Evolutionary conservation across 2,797 vertebrate genomes (phyloP).

Genomic region (Dendrocincla fuliginosa): DNA sequence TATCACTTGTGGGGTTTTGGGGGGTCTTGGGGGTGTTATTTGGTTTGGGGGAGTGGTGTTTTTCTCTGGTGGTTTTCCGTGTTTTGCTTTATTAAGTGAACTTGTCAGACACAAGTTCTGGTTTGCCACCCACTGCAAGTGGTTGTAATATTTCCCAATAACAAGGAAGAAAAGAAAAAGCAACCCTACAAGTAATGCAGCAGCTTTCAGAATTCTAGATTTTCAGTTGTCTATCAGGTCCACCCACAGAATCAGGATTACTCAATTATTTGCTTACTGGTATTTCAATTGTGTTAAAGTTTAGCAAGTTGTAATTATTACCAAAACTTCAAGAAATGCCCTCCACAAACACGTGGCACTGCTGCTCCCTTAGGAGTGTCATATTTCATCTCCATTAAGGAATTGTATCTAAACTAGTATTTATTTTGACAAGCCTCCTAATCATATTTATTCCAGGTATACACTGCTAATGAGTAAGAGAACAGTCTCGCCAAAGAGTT

Average conservation of each 20-base stretch:
- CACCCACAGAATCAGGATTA: slow-evolving; percentile 21
- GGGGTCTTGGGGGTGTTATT: not conserved
- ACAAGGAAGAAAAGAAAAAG: not conserved
- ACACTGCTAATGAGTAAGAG: not conserved
- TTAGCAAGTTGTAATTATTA: not conserved
- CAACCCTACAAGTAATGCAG: not conserved
- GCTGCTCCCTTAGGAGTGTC: not conserved
- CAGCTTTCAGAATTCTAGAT: not conserved
- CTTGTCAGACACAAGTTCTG: not conserved
- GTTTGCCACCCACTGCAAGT: slow-evolving; percentile 3
- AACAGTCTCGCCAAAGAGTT: not conserved
- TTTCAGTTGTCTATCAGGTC: slow-evolving; percentile 4
- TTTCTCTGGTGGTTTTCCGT: not conserved
- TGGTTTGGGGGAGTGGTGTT: not conserved
- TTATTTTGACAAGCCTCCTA: not conserved
- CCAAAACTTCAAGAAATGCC: not conserved
- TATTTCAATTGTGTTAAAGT: slow-evolving; percentile 13
- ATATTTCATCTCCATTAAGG: not conserved
- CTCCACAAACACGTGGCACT: not conserved
- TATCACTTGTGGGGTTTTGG: not conserved
- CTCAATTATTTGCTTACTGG: slow-evolving; percentile 31
- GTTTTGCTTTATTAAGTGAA: not conserved
- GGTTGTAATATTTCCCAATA: slow-evolving; percentile 17
- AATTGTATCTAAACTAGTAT: not conserved
- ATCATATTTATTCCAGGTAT: not conserved